Evolutionary conservation across 2,888 invertebrate genomes (phyloP).

Genomic region (Theristus sp.): DNA sequence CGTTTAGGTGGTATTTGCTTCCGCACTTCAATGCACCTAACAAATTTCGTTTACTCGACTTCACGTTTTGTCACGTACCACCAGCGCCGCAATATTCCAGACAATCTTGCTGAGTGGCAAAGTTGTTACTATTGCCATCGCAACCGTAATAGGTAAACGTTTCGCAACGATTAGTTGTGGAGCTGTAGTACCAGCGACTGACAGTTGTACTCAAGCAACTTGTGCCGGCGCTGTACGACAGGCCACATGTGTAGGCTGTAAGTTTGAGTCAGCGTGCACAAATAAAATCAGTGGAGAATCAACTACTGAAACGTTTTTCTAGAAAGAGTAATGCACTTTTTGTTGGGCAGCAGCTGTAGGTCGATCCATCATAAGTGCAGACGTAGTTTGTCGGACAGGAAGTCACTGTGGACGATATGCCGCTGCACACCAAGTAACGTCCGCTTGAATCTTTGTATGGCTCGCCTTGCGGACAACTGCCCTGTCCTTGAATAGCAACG

Average conservation of each 20-base stretch:
- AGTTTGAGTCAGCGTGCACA: too few species aligned
- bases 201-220: neutral
- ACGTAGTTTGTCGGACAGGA: constrained; percentile 18
- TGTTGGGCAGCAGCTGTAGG: constrained; percentile 18
- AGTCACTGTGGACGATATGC: constrained; percentile 5
- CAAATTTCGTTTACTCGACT: neutral
- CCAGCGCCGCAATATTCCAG: neutral
- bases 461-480: constrained; percentile 17
- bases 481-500: constrained; percentile 11
- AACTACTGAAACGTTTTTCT: too few species aligned
- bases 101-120: neutral
- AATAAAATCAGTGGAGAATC: too few species aligned
- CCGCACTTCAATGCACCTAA: neutral
- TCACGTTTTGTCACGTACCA: neutral
- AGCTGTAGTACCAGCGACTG: neutral
- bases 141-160: neutral
- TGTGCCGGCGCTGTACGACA: neutral
- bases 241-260: neutral
- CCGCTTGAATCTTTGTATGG: constrained; percentile 16
- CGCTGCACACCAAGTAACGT: constrained; percentile 15
- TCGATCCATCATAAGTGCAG: constrained; percentile 12
- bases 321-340: too few species aligned
- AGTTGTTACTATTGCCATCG: neutral
- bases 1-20: neutral
- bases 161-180: neutral